A percentile compares a stretch with the other conserved stretches of the same genome.
phyloP scores from a whole-genome alignment of 2,797 vertebrate genomes.

The Distichodus sexfasciatus region DNA sequence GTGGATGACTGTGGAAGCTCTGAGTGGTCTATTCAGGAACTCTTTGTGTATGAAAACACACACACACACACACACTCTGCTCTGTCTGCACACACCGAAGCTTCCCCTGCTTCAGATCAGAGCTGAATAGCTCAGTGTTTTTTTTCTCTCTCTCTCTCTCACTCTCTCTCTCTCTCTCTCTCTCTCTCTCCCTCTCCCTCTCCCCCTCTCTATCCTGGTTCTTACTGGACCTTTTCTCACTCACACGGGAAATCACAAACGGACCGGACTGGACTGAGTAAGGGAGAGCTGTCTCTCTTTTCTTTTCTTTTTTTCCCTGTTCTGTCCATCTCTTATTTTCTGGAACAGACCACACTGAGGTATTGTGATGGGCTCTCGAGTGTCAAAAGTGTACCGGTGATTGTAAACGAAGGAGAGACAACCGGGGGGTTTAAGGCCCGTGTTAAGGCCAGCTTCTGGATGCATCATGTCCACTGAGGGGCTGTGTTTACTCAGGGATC shows the following conservation, averaged over 20 bases:
- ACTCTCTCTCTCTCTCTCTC: neutral
- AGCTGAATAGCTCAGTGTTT: constrained; percentile 8
- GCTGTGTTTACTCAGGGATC: neutral
- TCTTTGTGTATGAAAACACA: constrained; percentile 21
- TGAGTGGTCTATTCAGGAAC: constrained; percentile 42
- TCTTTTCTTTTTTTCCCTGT: neutral
- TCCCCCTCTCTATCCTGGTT: neutral
- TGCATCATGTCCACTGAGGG: too few species aligned
- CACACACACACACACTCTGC: constrained; percentile 19
- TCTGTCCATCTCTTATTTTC: neutral
- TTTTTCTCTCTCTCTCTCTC: neutral
- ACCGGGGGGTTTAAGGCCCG: neutral
- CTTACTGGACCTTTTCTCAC: neutral
- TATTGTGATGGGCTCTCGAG: neutral
- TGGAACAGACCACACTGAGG: neutral
- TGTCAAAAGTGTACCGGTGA: neutral
- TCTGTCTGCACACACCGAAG: constrained; percentile 17
- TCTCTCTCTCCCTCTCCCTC: neutral
- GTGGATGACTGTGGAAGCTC: constrained; percentile 22
- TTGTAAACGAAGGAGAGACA: neutral
- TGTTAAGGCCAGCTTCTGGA: too few species aligned
- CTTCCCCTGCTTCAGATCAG: constrained; percentile 8
- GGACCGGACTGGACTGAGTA: neutral
- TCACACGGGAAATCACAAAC: neutral
- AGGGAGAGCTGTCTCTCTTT: constrained; percentile 14